Conservation (phyloP, 2,797 vertebrate genomes). For the Passerculus sandwichensis region DNA sequence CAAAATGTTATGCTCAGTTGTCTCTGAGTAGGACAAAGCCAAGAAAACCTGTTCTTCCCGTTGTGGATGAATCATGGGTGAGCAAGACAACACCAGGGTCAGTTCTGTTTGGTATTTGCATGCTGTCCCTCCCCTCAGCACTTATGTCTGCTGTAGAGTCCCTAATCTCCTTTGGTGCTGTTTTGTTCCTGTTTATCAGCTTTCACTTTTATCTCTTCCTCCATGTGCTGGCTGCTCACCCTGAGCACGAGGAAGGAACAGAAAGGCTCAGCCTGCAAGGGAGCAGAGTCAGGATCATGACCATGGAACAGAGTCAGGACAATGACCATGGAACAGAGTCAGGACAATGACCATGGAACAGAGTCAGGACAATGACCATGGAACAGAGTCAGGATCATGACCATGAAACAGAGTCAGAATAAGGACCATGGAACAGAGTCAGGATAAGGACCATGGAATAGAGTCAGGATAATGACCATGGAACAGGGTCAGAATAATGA, state of each 20-base stretch:
- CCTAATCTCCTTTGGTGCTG: not conserved
- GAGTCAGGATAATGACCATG: too few species aligned
- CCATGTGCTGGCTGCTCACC: not conserved
- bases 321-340: too few species aligned
- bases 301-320: too few species aligned
- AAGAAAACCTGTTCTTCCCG: not conserved
- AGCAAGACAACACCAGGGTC: not conserved
- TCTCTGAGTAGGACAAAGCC: not conserved
- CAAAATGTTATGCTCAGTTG: not conserved
- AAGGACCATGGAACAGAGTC: not conserved
- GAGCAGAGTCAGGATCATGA: not conserved
- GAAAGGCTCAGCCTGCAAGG: not conserved
- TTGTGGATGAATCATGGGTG: not conserved
- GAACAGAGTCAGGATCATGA: not conserved
- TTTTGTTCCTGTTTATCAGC: conserved; percentile 9
- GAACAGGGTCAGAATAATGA: too few species aligned
- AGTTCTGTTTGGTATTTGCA: not conserved
- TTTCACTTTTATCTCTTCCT: conserved; percentile 28
- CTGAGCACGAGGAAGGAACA: not conserved
- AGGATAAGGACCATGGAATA: too few species aligned
- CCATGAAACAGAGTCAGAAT: too few species aligned
- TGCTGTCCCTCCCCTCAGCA: not conserved
- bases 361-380: not conserved
- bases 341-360: not conserved
- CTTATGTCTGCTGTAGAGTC: not conserved